A percentile compares a stretch with the other conserved stretches of the same genome.
Conservation (phyloP, 2,888 invertebrate genomes). For the Polydrusus tereticollis region DNA sequence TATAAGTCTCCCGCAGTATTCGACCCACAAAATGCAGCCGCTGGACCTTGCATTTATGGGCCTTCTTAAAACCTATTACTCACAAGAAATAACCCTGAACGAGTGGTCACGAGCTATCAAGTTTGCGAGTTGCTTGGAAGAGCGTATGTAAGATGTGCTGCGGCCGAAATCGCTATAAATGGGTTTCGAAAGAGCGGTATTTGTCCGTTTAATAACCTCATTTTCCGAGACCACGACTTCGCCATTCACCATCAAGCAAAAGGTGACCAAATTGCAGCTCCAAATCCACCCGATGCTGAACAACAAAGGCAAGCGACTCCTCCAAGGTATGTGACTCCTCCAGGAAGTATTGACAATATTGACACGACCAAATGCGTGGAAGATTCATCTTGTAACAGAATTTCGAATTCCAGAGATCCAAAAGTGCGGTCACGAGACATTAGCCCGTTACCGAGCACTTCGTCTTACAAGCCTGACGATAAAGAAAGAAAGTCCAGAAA, state of each 20-base stretch:
- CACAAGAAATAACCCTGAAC: constrained; percentile 24
- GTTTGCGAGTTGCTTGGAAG: constrained; percentile 26
- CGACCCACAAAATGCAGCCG: no score
- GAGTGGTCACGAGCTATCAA: constrained; percentile 30
- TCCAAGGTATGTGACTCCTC: constrained; percentile 4
- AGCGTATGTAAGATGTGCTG: constrained; percentile 25
- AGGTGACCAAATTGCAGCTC: constrained; percentile 18
- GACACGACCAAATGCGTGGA: no score
- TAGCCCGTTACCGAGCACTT: constrained; percentile 28
- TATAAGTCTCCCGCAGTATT: neutral
- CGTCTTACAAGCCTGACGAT: constrained; percentile 18
- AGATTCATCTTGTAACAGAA: constrained; percentile 10
- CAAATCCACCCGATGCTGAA: constrained; percentile 12
- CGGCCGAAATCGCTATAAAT: constrained; percentile 30
- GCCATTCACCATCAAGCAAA: constrained; percentile 16
- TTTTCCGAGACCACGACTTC: constrained; percentile 38
- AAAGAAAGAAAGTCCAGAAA: constrained; percentile 31
- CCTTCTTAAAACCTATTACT: constrained; percentile 23
- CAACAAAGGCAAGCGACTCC: constrained; percentile 26
- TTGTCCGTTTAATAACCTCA: constrained; percentile 29
- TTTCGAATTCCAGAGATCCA: constrained; percentile 1
- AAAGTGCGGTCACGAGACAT: constrained; percentile 25
- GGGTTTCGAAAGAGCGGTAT: constrained; percentile 40
- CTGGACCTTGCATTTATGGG: neutral
- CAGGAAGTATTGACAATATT: no score